phyloP scores from a whole-genome alignment of 1,140 invertebrate genomes.

The Psix sp. region DNA sequence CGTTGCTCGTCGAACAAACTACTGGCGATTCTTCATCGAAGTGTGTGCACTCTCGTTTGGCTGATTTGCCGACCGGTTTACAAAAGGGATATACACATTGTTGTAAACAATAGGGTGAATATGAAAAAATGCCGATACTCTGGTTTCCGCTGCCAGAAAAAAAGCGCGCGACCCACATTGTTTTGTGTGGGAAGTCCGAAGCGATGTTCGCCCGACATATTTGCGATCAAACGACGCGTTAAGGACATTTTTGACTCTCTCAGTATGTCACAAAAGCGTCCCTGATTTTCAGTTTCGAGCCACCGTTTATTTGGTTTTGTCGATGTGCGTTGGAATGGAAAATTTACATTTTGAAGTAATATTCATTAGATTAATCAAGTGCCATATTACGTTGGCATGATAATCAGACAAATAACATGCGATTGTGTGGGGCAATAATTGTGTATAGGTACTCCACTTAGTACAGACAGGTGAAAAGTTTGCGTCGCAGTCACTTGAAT shows the following conservation, averaged over 20 bases:
- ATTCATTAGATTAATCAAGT: constrained; percentile 19
- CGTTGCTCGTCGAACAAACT: constrained; percentile 7
- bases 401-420: constrained; percentile 14
- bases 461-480: constrained; percentile 32
- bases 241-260: too few relatives aligned
- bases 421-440: constrained; percentile 36
- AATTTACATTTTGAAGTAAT: too few relatives aligned
- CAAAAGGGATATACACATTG: constrained; percentile 26
- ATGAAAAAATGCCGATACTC: constrained; percentile 45
- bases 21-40: constrained; percentile 15
- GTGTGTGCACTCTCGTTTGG: constrained; percentile 2
- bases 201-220: too few relatives aligned
- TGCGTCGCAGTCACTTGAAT: too few relatives aligned
- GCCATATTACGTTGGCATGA: constrained; percentile 24
- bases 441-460: constrained; percentile 19
- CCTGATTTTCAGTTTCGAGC: too few relatives aligned
- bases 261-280: too few relatives aligned
- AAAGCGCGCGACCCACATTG: constrained; percentile 49
- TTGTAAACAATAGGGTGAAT: constrained; percentile 27
- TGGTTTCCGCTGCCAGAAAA: constrained; percentile 44
- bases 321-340: too few relatives aligned
- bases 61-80: constrained; percentile 30
- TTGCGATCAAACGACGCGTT: too few relatives aligned
- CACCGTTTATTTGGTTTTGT: too few relatives aligned
- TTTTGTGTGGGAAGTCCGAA: constrained; percentile 28